phyloP scores from a whole-genome alignment of 2,797 vertebrate species.

The Hyperoplus immaculatus region DNA sequence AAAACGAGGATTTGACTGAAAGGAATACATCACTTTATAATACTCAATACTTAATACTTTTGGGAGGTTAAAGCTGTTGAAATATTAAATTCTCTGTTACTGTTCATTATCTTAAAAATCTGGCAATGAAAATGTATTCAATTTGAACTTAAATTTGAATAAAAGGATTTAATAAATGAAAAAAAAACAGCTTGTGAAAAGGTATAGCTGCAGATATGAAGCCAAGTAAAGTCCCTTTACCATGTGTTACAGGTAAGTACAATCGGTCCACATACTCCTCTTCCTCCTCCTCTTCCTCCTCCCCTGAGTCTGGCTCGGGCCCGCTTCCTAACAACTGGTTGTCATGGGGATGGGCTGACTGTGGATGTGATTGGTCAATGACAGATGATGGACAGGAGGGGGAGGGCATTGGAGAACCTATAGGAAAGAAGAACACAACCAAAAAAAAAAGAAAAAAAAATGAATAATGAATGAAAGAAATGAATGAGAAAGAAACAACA shows the following conservation, averaged over 20 bases:
- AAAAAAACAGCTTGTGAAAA: neutral
- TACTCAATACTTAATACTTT: neutral
- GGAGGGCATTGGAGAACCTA: conserved; percentile 82
- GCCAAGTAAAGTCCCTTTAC: conserved; percentile 63
- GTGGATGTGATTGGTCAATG: conserved; percentile 81
- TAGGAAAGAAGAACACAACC: conserved; percentile 54
- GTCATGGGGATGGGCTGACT: conserved; percentile 70
- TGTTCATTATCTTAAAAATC: neutral
- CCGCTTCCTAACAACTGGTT: conserved; percentile 69
- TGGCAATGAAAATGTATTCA: neutral
- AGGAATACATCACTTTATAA: neutral
- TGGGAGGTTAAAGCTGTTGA: neutral
- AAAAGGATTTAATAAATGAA: neutral
- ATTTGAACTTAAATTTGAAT: neutral
- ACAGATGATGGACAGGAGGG: conserved; percentile 79
- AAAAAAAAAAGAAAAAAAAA: conserved; percentile 32
- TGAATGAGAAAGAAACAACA: conserved; percentile 36
- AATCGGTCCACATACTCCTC: conserved; percentile 73
- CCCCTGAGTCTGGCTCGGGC: conserved; percentile 67
- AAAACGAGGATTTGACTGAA: neutral
- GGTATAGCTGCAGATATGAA: conserved; percentile 1
- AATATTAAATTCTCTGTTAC: neutral
- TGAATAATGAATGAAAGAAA: conserved; percentile 50
- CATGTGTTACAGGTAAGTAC: conserved; percentile 77
- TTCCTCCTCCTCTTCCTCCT: conserved; percentile 69